Evolutionary conservation across 1,140 invertebrate genomes (phyloP).

Genomic region (Parapsyche elsis): DNA sequence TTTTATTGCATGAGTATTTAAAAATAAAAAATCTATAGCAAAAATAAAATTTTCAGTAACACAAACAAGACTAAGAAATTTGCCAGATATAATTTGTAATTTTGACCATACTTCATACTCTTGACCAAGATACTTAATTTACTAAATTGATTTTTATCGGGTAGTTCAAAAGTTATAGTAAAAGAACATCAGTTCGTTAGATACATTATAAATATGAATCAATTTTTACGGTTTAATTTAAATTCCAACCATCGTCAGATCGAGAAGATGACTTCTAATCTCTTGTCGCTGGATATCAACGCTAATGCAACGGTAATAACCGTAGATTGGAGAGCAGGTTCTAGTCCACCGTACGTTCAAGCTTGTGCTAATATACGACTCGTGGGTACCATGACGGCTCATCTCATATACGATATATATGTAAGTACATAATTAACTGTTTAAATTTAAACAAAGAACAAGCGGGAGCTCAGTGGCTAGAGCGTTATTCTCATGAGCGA

Average conservation of each 20-base stretch:
- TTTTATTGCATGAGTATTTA: too few relatives aligned
- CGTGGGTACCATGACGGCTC: slow-evolving; percentile 83
- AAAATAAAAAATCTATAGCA: too few relatives aligned
- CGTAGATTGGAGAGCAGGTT: slow-evolving; percentile 87
- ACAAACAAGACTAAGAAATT: too few relatives aligned
- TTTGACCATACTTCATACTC: too few relatives aligned
- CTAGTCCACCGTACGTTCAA: slow-evolving; percentile 88
- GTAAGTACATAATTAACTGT: slow-evolving; percentile 69
- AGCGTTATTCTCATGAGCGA: too few relatives aligned
- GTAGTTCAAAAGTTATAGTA: not conserved
- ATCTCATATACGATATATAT: slow-evolving; percentile 73
- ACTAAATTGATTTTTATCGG: too few relatives aligned
- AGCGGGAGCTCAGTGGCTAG: too few relatives aligned
- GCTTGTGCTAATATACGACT: slow-evolving; percentile 91
- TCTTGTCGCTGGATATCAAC: slow-evolving; percentile 72
- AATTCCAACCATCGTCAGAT: not conserved
- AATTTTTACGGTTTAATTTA: too few relatives aligned
- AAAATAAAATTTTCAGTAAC: too few relatives aligned
- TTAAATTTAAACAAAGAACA: too few relatives aligned
- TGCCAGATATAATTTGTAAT: too few relatives aligned
- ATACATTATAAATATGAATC: not conserved
- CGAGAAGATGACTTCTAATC: slow-evolving; percentile 29
- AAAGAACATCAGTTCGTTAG: not conserved
- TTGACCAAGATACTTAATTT: not conserved
- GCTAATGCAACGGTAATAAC: slow-evolving; percentile 80